These are phyloP conservation scores for Sarcophaga variegata DNA, from an alignment of 2,888 invertebrate genomes.

Conservation along the genomic window DNA sequence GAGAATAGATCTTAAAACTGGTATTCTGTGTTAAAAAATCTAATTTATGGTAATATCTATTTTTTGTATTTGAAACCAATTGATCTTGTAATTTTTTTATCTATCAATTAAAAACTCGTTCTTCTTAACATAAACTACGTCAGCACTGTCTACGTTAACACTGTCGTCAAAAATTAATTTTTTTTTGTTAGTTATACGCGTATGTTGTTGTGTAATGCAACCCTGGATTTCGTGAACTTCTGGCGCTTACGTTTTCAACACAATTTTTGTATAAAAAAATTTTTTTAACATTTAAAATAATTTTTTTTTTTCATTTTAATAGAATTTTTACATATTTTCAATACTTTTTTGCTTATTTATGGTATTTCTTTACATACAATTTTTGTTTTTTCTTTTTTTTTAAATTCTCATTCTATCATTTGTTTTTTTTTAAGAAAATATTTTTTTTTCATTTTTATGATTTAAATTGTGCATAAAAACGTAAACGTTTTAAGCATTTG, in stretches of 20 bases:
- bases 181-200: neutral
- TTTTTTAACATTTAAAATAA: constrained; percentile 23
- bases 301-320: constrained; percentile 49
- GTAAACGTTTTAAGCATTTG: constrained; percentile 72
- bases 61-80: too few relatives aligned
- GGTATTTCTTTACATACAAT: constrained; percentile 7
- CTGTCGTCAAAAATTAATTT: too few relatives aligned
- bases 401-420: constrained; percentile 30
- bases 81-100: too few relatives aligned
- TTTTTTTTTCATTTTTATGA: constrained; percentile 46
- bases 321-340: constrained; percentile 47
- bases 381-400: constrained; percentile 13
- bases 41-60: too few relatives aligned
- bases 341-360: constrained; percentile 23
- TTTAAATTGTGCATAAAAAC: constrained; percentile 75
- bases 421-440: neutral
- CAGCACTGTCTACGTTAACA: too few relatives aligned
- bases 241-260: constrained; percentile 75
- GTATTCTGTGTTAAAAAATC: too few relatives aligned
- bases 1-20: too few relatives aligned
- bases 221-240: constrained; percentile 80
- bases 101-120: too few relatives aligned
- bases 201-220: constrained; percentile 79
- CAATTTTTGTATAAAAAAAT: constrained; percentile 54
- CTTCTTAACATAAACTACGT: too few relatives aligned